Percentiles rank a stretch among this genome's conserved stretches.
Conservation (phyloP, 37 sponge, comb jelly and placozoan species). For the Lycopodina hypogea region DNA sequence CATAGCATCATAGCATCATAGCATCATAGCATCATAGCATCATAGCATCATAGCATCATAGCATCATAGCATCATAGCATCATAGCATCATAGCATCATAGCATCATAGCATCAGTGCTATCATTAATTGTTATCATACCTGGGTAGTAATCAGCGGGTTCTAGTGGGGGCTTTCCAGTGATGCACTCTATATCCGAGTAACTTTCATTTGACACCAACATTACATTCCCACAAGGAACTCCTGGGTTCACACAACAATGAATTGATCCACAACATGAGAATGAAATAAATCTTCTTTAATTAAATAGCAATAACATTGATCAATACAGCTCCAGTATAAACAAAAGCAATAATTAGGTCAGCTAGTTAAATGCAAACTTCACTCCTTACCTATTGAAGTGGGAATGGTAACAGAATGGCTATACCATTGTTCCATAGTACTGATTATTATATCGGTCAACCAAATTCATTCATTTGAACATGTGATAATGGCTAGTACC, state of each 20-base stretch:
- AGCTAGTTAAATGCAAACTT: too few relatives aligned
- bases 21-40: not conserved
- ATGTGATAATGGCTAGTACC: too few relatives aligned
- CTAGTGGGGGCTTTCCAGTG: constrained; percentile 36
- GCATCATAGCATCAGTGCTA: not conserved
- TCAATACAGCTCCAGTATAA: not conserved
- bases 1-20: not conserved
- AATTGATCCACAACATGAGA: too few relatives aligned
- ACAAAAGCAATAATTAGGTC: not conserved
- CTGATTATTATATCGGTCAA: too few relatives aligned
- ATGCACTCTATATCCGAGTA: constrained; percentile 54
- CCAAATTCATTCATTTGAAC: too few relatives aligned
- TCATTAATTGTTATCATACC: constrained; percentile 22
- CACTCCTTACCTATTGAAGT: too few relatives aligned
- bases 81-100: not conserved
- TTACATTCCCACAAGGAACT: constrained; percentile 58
- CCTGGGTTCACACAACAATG: constrained; percentile 19
- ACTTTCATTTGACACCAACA: not conserved
- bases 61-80: not conserved
- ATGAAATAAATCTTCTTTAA: too few relatives aligned
- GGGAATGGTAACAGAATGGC: too few relatives aligned
- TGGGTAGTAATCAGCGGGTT: constrained; percentile 38
- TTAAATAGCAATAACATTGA: too few relatives aligned
- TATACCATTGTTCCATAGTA: too few relatives aligned
- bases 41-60: not conserved